These are phyloP conservation scores for Xylota sylvarum DNA, from an alignment of 2,888 invertebrate species.

Conservation along the genomic window DNA sequence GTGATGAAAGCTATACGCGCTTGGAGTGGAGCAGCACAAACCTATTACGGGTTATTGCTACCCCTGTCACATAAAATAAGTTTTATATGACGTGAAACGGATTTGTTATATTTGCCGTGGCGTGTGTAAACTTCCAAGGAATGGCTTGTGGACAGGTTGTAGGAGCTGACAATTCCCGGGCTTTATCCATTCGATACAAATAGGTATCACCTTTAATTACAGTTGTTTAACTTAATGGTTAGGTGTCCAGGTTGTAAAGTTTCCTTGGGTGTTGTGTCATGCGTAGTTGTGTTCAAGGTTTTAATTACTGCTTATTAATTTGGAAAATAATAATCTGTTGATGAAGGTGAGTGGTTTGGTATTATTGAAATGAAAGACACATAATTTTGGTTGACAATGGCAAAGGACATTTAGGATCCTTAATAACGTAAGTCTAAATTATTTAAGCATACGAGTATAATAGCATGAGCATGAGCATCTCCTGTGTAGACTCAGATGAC, in stretches of 20 bases:
- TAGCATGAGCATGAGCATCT: no score
- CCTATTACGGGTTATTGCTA: constrained; percentile 64
- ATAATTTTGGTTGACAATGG: no score
- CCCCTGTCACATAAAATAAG: constrained; percentile 65
- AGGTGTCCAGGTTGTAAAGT: constrained; percentile 27
- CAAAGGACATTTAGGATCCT: no score
- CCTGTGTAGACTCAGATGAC: no score
- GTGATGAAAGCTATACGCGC: constrained; percentile 29
- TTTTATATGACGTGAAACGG: constrained; percentile 63
- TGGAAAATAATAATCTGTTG: not conserved
- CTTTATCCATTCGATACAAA: constrained; percentile 58
- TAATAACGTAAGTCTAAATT: no score
- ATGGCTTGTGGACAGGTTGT: constrained; percentile 40
- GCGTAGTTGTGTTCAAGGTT: not conserved
- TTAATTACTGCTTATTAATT: constrained; percentile 20
- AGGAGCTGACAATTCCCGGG: constrained; percentile 42
- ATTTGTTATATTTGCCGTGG: constrained; percentile 57
- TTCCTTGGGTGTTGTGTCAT: not conserved
- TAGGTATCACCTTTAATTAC: constrained; percentile 67
- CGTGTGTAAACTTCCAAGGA: not conserved
- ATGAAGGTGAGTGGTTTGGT: no score
- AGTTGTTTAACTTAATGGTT: constrained; percentile 24
- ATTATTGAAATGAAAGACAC: no score
- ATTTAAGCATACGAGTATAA: no score
- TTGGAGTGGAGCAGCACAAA: constrained; percentile 40